A percentile compares a stretch with the other conserved stretches of the same genome.
Evolutionary conservation across 2,113 vertebrate species (phyloP).

Genomic region (Aix galericulata): DNA sequence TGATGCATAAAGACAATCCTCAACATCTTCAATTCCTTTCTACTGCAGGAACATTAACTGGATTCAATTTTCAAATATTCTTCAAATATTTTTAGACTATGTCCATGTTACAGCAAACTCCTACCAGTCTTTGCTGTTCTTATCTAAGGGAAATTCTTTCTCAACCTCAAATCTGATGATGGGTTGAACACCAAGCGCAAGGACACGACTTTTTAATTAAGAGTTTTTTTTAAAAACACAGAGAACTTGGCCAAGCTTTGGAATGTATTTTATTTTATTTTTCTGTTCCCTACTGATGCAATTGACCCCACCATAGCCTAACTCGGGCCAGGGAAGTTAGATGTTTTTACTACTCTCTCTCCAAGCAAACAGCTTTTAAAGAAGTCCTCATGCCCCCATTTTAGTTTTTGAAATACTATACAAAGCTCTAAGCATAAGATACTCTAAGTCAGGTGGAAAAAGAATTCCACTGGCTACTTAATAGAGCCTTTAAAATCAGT

Average conservation of each 20-base stretch:
- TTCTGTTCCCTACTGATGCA: neutral
- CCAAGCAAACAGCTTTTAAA: neutral
- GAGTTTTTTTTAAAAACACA: neutral
- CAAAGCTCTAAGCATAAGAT: neutral
- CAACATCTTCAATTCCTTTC: fast-evolving
- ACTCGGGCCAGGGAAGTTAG: neutral
- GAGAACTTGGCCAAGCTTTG: neutral
- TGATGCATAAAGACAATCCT: neutral
- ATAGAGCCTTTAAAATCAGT: neutral
- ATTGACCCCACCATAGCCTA: neutral
- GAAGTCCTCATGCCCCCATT: neutral
- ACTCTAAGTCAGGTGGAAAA: neutral
- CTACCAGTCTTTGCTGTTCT: neutral
- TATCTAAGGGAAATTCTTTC: neutral
- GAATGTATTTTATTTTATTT: neutral
- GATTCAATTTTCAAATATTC: slow-evolving; percentile 15
- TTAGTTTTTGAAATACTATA: neutral
- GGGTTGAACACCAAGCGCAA: neutral
- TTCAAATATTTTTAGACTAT: neutral
- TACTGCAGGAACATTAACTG: neutral
- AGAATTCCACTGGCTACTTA: neutral
- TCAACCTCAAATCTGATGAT: neutral
- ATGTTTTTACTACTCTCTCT: neutral
- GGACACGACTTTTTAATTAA: neutral
- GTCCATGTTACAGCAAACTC: neutral